Evolutionary conservation across 2,797 vertebrate species (phyloP).

Genomic region (Mus minutoides): DNA sequence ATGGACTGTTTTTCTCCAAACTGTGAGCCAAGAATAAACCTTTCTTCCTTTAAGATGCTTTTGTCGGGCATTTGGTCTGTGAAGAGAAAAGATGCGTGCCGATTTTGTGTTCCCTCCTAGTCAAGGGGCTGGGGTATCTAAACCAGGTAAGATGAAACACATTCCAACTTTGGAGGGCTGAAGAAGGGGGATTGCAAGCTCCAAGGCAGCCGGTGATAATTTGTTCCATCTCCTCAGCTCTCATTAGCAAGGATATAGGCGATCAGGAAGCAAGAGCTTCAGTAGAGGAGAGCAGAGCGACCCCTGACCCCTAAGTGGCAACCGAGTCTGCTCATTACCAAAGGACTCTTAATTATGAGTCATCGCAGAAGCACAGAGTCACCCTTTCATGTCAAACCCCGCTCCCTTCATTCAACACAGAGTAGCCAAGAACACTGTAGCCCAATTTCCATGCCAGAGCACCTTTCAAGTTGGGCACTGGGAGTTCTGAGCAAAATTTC

Average conservation of each 20-base stretch:
- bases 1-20: background rate
- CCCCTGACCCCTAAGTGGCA: background rate
- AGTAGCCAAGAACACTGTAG: constrained; percentile 59
- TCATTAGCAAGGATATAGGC: background rate
- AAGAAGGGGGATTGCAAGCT: background rate
- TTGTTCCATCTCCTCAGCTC: no score
- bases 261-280: background rate
- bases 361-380: constrained; percentile 57
- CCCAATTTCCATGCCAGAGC: constrained; percentile 13
- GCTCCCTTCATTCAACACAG: background rate
- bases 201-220: no score
- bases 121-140: background rate
- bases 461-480: background rate
- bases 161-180: background rate
- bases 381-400: constrained; percentile 17
- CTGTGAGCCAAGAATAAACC: background rate
- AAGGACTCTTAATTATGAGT: constrained; percentile 73
- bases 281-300: constrained; percentile 25
- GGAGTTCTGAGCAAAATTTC: constrained; percentile 28
- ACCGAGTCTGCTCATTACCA: constrained; percentile 73
- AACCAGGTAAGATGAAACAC: background rate
- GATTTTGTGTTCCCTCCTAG: background rate
- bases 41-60: background rate
- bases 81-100: background rate
- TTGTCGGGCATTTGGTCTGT: background rate